phyloP scores from a whole-genome alignment of 2,113 vertebrate species.

The Morone chrysops region DNA sequence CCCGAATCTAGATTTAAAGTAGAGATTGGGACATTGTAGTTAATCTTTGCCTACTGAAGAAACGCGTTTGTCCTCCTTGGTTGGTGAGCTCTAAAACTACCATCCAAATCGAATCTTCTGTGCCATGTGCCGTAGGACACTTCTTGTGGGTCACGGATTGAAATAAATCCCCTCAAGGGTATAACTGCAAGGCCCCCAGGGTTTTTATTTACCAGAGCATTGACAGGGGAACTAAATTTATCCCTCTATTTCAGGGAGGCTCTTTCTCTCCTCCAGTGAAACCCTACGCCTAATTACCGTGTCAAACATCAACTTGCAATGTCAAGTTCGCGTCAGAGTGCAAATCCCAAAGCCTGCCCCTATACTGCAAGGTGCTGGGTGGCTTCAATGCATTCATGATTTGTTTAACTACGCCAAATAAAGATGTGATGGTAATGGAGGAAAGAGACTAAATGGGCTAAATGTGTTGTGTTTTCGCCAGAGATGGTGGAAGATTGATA shows the following conservation, averaged over 20 bases:
- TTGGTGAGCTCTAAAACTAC: constrained; percentile 9
- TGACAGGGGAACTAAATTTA: constrained; percentile 76
- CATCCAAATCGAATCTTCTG: constrained; percentile 4
- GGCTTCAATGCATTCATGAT: not conserved
- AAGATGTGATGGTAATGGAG: not conserved
- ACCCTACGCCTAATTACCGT: constrained; percentile 74
- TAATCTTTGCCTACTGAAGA: constrained; percentile 7
- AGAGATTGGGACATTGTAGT: constrained; percentile 8
- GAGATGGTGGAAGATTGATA: not conserved
- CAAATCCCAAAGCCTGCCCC: constrained; percentile 28
- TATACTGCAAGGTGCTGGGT: not conserved
- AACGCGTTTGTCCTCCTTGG: not conserved
- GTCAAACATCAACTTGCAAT: constrained; percentile 75
- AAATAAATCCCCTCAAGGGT: constrained; percentile 63
- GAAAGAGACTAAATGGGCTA: not conserved
- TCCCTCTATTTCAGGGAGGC: constrained; percentile 72
- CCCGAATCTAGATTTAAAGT: constrained; percentile 1
- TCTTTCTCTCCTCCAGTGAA: constrained; percentile 65
- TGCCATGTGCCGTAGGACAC: constrained; percentile 14
- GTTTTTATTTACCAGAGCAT: constrained; percentile 72
- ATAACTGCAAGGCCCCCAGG: constrained; percentile 29
- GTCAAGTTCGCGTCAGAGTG: constrained; percentile 61
- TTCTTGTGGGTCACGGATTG: constrained; percentile 34
- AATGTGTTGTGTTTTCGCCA: constrained; percentile 1
- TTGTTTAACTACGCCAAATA: constrained; percentile 27